Evolutionary conservation across 2,797 vertebrate species (phyloP), one percentile per base, ranked within the genome.

Genomic region (Lycodopsis pacificus): DNA sequence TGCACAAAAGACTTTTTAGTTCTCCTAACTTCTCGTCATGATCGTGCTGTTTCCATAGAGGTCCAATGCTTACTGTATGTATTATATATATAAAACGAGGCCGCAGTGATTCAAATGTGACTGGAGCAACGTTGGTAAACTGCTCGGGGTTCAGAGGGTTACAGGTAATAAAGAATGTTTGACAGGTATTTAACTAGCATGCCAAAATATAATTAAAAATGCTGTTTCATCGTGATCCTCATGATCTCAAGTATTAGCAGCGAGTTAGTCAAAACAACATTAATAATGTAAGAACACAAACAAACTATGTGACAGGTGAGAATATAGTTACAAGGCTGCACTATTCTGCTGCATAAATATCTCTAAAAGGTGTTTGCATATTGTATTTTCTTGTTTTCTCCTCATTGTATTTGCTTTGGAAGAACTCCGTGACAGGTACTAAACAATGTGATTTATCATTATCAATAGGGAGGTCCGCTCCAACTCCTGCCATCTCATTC

Each of bases 401-500:
- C 36, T 44, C 22, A 0, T 22, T 64, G 12, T 6, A 54, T 86
- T 81, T 64, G 15, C 27, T 61, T n/a, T 42, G 36, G 71, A 56
- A 51, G 56, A 42, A 20, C 54, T 49, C 59, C 76, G 25, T 65
- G 70, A 78, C 66, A 76, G 17, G 9, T 7, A 10, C 71, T 20
- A 32, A 10, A 49, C 57, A 58, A 17, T 19, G 46, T 65, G 71
- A 85, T 88, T 76, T 49, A 84, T 84, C 61, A 65, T 73, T 64
- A 83, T 73, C 68, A 86, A 68, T 51, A 71, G 51, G 34, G 12
- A 61, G 69, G 65, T 58, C 58, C 40, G 71, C 51, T 34, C 20
- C 48, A 67, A 53, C 46, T 77, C 38, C 70, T 61, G 61, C 36
- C 59, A 48, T 73, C 64, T 76, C 8, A 40, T 76, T 68, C 84